These are phyloP conservation scores for Miltochrista miniata DNA, from an alignment of 2,888 invertebrate genomes.

Conservation along the genomic window DNA sequence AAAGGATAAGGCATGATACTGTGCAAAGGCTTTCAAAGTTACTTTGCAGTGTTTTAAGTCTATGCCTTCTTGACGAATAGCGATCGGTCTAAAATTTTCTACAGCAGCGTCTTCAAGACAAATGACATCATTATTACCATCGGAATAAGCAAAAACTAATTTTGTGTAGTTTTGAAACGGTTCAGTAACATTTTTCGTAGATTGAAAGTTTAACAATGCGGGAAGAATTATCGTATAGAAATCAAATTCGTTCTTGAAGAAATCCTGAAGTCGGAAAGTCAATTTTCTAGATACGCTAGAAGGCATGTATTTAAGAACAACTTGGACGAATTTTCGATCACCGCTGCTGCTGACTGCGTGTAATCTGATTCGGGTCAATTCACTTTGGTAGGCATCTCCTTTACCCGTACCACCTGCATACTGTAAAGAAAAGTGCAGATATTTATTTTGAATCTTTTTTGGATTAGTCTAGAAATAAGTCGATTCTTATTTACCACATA, in stretches of 20 bases:
- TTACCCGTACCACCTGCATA: no score
- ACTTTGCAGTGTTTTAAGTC: constrained; percentile 75
- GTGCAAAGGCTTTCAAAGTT: constrained; percentile 79
- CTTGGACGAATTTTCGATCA: constrained; percentile 63
- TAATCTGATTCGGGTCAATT: constrained; percentile 84
- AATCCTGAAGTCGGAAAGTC: constrained; percentile 86
- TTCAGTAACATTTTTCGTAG: constrained; percentile 57
- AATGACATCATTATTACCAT: constrained; percentile 82
- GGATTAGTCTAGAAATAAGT: no score
- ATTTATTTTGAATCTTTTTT: no score
- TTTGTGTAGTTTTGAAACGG: constrained; percentile 79
- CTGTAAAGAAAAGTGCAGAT: no score
- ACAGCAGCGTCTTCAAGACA: constrained; percentile 81
- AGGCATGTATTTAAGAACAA: no score
- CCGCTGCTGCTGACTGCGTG: constrained; percentile 63
- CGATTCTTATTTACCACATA: no score
- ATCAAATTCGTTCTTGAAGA: constrained; percentile 87
- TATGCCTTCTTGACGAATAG: constrained; percentile 77
- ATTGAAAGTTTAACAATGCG: constrained; percentile 69
- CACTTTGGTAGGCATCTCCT: constrained; percentile 89
- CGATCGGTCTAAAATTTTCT: constrained; percentile 63
- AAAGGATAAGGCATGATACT: constrained; percentile 84
- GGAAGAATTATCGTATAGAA: constrained; percentile 85
- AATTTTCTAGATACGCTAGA: constrained; percentile 85
- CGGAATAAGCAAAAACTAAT: no score